Base-by-base conservation (phyloP, 2,113 vertebrate genomes). In the Leucosticte australis region DNA sequence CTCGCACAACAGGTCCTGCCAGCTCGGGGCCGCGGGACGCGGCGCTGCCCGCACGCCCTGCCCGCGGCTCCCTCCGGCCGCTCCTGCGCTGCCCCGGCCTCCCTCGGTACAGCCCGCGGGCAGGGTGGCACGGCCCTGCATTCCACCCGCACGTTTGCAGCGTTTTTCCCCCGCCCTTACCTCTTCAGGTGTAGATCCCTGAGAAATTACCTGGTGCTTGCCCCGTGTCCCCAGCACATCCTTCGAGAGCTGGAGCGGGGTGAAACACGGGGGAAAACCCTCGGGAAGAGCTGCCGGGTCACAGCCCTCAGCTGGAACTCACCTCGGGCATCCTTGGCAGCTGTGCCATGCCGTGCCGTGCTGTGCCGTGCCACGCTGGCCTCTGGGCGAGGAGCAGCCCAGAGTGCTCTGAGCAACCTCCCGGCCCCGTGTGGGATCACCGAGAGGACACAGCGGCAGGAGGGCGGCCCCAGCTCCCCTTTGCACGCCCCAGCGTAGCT, bases 1-100 rank as follows among this genome's bases (percentile, higher is more conserved):
- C 97, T 95, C 9, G 93, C 39, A 92, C 93, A 97, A 97, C 96
- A 93, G 96, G 97, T 96, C 96, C 89, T 89, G 93, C 91, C 86
- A 15, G 96, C 87, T 63, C 5, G 5, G 59, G 67, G 52, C 92
- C 74, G 59, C n/a, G 3, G 87, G 67, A 53, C 26, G 6, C 5
- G 53, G 80, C 67, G 56, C 56, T 83, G 81, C 57, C 57, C 68
- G 39, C 67, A 21, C 65, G 21, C 81, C 37, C 81, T 44, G 56
- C 80, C 56, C 3, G 5, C 6, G 3, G 53, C 69, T 63, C 6
- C n/a, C 57, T 60, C 10, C 35, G 15, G 57, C 56, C 1, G 21
- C 56, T 59, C 18, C 52, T 9, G 21, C 82, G 4, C 8, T 2
- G 21, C 73, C 49, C 37, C 17, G 2, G 53, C 65, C 59, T 33